These are phyloP conservation scores for Blastomussa wellsi DNA, from an alignment of 92 coral and sea anemone genomes.

Conservation along the genomic window DNA sequence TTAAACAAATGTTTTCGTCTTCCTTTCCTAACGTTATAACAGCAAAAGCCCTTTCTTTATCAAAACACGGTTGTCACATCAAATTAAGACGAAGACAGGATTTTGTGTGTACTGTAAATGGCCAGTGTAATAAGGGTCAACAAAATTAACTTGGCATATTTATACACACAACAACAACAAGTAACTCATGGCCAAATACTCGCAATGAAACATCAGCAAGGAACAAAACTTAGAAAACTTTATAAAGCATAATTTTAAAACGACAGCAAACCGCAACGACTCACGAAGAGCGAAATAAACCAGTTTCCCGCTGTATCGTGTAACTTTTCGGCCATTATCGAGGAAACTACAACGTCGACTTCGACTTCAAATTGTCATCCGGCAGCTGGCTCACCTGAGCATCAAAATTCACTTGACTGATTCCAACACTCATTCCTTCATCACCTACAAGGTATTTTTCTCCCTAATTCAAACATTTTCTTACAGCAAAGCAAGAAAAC, in stretches of 20 bases:
- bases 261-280: background rate
- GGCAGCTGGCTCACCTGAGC: constrained; percentile 75
- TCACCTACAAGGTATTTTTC: constrained; percentile 8
- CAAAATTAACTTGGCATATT: constrained; percentile 1
- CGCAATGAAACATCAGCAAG: background rate
- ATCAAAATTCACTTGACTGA: constrained; percentile 98
- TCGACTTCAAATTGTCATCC: constrained; percentile 25
- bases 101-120: constrained; percentile 26
- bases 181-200: background rate
- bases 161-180: background rate
- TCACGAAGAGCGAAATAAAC: background rate
- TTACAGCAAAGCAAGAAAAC: background rate
- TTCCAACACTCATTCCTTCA: constrained; percentile 75
- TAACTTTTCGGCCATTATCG: background rate
- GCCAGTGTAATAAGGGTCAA: constrained; percentile 20
- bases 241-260: background rate
- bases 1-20: background rate
- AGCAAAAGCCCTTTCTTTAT: background rate
- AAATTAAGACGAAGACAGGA: constrained; percentile 12
- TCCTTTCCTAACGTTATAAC: background rate
- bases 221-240: background rate
- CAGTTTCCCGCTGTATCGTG: background rate
- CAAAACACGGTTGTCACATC: background rate
- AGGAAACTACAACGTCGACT: constrained; percentile 9
- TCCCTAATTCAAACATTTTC: constrained; percentile 26